phyloP scores from a whole-genome alignment of 2,888 invertebrate genomes.

The Zaprionus obscuricornis region DNA sequence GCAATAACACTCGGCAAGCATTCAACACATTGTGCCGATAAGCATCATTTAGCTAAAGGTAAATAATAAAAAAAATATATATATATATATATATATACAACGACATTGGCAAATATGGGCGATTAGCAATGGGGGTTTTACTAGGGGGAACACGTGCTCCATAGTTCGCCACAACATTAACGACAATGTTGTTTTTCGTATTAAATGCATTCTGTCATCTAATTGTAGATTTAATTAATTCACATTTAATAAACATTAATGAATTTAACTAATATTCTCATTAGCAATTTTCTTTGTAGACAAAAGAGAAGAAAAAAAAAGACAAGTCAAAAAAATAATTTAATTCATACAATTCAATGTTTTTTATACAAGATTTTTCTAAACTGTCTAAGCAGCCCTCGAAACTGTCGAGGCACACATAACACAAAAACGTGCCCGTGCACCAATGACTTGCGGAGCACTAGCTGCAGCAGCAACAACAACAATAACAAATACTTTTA shows the following conservation, averaged over 20 bases:
- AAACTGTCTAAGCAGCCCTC: constrained; percentile 52
- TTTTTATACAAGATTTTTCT: too few species aligned
- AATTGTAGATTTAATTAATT: neutral
- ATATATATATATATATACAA: constrained; percentile 50
- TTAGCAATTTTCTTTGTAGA: too few species aligned
- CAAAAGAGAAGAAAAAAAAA: too few species aligned
- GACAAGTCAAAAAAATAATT: neutral
- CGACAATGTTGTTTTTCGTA: neutral
- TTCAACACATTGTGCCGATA: constrained; percentile 74
- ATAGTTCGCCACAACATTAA: constrained; percentile 15
- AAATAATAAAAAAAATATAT: constrained; percentile 11
- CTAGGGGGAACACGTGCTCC: constrained; percentile 64
- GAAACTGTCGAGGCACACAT: constrained; percentile 42
- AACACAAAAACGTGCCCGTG: constrained; percentile 69
- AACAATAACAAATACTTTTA: constrained; percentile 62
- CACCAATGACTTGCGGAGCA: constrained; percentile 67
- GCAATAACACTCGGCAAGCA: constrained; percentile 50
- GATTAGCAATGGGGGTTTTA: constrained; percentile 61
- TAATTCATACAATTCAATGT: neutral
- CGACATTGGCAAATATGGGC: constrained; percentile 76
- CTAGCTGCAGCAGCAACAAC: constrained; percentile 19
- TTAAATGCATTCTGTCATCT: neutral
- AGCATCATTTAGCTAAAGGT: constrained; percentile 54
- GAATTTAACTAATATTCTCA: too few species aligned
- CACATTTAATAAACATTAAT: constrained; percentile 1